Percentiles rank a stretch among this genome's conserved stretches.
phyloP scores from a whole-genome alignment of 2,797 vertebrate species.

The Micropoecilia bifurca region DNA sequence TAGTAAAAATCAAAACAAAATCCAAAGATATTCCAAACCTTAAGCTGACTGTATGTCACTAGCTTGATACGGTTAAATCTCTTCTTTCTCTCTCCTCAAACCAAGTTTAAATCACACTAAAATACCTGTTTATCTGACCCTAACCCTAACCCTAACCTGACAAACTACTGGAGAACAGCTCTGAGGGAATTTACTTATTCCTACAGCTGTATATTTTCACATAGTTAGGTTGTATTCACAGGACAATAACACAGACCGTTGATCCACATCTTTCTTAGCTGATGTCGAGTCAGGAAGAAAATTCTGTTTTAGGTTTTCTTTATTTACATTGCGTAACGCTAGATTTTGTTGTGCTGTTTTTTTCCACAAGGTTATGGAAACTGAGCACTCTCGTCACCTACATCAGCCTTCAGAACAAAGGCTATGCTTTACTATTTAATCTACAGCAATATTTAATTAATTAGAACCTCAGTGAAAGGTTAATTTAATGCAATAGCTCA shows the following conservation, averaged over 20 bases:
- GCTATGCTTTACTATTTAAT: not conserved
- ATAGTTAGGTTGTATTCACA: conserved; percentile 54
- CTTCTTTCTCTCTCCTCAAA: conserved; percentile 18
- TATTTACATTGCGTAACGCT: conserved; percentile 9
- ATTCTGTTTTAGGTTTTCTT: conserved; percentile 7
- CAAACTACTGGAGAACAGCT: conserved; percentile 39
- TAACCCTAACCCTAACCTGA: no score
- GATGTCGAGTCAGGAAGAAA: not conserved
- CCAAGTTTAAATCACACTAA: conserved; percentile 42
- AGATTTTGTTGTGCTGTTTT: not conserved
- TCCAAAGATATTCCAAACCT: conserved; percentile 36
- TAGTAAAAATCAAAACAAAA: conserved; percentile 1
- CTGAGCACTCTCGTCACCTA: not conserved
- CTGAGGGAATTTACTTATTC: conserved; percentile 44
- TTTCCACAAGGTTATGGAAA: not conserved
- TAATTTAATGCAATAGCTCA: not conserved
- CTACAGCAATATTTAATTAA: not conserved
- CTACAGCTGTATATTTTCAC: conserved; percentile 29
- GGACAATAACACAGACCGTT: conserved; percentile 86
- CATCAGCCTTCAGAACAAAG: not conserved
- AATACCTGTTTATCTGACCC: conserved; percentile 36
- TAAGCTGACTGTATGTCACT: conserved; percentile 40
- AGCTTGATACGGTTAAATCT: conserved; percentile 41
- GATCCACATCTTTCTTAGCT: conserved; percentile 84
- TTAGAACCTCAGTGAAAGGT: not conserved